Evolutionary conservation across 2,797 vertebrate species (phyloP).

Genomic region (Chromobotia macracanthus): DNA sequence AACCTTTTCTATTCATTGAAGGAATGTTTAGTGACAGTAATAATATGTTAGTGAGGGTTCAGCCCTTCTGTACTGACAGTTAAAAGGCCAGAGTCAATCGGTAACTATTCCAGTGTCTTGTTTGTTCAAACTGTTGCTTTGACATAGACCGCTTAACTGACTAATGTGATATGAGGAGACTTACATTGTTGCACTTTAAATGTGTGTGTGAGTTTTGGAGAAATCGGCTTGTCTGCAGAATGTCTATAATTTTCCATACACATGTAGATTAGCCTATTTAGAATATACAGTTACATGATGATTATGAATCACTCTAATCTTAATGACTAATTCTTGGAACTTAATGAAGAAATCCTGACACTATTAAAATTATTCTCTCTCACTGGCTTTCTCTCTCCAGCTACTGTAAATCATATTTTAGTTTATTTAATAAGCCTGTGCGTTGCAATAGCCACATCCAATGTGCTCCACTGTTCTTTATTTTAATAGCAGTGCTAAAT

Average conservation of each 20-base stretch:
- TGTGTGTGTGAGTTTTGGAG: not conserved
- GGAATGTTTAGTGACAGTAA: constrained; percentile 71
- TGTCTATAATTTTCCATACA: constrained; percentile 6
- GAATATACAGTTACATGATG: constrained; percentile 25
- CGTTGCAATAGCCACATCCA: not conserved
- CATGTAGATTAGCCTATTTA: constrained; percentile 24
- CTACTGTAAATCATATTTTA: too few species aligned
- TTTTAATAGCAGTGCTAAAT: not conserved
- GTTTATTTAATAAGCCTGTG: not conserved
- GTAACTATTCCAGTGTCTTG: constrained; percentile 44
- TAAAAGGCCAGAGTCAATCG: constrained; percentile 77
- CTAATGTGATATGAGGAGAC: constrained; percentile 13
- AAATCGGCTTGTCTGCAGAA: constrained; percentile 26
- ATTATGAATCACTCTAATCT: constrained; percentile 35
- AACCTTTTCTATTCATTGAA: constrained; percentile 76
- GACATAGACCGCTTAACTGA: constrained; percentile 45
- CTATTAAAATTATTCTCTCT: constrained; percentile 57
- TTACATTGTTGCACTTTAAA: constrained; percentile 2
- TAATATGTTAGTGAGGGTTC: constrained; percentile 71
- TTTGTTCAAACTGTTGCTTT: constrained; percentile 60
- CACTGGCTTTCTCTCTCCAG: constrained; percentile 26
- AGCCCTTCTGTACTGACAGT: constrained; percentile 63
- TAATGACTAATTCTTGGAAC: constrained; percentile 46
- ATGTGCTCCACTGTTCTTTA: not conserved
- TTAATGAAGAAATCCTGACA: constrained; percentile 43